phyloP scores from a whole-genome alignment of 2,888 invertebrate genomes.

The Limnephilus marmoratus region DNA sequence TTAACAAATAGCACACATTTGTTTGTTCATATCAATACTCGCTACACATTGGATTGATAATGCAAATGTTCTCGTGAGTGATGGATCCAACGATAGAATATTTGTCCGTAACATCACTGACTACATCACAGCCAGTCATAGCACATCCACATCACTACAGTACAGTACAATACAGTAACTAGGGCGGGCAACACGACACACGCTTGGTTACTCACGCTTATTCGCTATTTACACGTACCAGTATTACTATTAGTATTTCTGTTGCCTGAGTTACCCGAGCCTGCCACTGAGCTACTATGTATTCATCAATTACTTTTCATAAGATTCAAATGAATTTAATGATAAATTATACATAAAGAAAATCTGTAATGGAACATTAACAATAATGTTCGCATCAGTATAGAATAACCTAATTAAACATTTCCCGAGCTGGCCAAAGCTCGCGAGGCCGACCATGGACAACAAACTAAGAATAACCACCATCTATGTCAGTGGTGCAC shows the following conservation, averaged over 20 bases:
- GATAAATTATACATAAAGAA: slow-evolving; percentile 54
- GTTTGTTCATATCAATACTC: slow-evolving; percentile 63
- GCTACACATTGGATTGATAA: slow-evolving; percentile 63
- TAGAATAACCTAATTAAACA: slow-evolving; percentile 45
- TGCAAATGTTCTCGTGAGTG: slow-evolving; percentile 35
- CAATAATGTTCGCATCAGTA: slow-evolving; percentile 23
- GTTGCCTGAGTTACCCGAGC: neutral
- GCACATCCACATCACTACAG: slow-evolving; percentile 62
- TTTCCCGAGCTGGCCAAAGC: slow-evolving; percentile 24
- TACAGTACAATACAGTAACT: slow-evolving; percentile 51
- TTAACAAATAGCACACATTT: slow-evolving; percentile 67
- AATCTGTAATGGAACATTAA: slow-evolving; percentile 51
- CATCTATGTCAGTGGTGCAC: too few species aligned
- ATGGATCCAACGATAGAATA: slow-evolving; percentile 50
- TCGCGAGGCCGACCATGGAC: neutral
- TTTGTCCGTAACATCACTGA: slow-evolving; percentile 65
- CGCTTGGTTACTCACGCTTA: neutral
- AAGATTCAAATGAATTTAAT: slow-evolving; percentile 50
- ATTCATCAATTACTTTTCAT: slow-evolving; percentile 32
- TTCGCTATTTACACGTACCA: neutral
- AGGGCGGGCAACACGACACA: slow-evolving; percentile 34
- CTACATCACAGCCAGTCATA: slow-evolving; percentile 67
- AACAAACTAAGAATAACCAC: too few species aligned
- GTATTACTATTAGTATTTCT: neutral
- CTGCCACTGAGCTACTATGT: neutral